These are phyloP conservation scores for Ascaphus truei DNA, from an alignment of 2,113 vertebrate species.

Conservation along the genomic window DNA sequence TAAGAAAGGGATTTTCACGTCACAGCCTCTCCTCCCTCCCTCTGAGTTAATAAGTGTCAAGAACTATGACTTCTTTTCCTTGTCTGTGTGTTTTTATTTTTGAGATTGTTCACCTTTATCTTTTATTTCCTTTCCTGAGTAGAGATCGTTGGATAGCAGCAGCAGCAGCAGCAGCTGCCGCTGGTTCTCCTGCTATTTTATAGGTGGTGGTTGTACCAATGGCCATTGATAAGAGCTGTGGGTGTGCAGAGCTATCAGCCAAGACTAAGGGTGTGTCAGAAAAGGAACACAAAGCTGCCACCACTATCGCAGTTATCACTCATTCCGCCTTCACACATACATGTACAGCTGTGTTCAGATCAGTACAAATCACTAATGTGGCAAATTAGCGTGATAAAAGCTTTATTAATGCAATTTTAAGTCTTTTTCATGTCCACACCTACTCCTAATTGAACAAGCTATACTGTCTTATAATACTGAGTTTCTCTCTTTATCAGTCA, in stretches of 20 bases:
- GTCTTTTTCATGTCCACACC: background rate
- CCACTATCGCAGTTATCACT: slow-evolving; percentile 50
- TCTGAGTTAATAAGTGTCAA: background rate
- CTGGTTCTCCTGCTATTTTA: slow-evolving; percentile 35
- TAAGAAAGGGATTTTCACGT: background rate
- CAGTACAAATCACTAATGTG: slow-evolving; percentile 53
- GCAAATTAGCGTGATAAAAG: slow-evolving; percentile 60
- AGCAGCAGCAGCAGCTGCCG: slow-evolving; percentile 55
- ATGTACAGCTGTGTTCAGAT: slow-evolving; percentile 44
- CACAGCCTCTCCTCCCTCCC: background rate
- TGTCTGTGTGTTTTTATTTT: slow-evolving; percentile 44
- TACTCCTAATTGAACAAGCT: background rate
- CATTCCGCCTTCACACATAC: slow-evolving; percentile 38
- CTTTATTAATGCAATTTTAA: slow-evolving; percentile 53
- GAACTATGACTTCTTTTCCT: background rate
- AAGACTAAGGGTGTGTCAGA: slow-evolving; percentile 45
- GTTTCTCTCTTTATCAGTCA: too few species aligned
- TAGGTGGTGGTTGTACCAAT: slow-evolving; percentile 47
- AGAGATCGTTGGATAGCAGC: slow-evolving; percentile 52
- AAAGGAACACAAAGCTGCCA: slow-evolving; percentile 43
- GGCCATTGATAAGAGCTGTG: slow-evolving; percentile 49
- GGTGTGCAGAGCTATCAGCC: slow-evolving; percentile 43
- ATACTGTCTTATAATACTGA: too few species aligned
- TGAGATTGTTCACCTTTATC: slow-evolving; percentile 53
- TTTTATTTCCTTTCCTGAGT: slow-evolving; percentile 40